These are phyloP conservation scores for Apolygus lucorum DNA, from an alignment of 1,140 invertebrate species.

Conservation along the genomic window DNA sequence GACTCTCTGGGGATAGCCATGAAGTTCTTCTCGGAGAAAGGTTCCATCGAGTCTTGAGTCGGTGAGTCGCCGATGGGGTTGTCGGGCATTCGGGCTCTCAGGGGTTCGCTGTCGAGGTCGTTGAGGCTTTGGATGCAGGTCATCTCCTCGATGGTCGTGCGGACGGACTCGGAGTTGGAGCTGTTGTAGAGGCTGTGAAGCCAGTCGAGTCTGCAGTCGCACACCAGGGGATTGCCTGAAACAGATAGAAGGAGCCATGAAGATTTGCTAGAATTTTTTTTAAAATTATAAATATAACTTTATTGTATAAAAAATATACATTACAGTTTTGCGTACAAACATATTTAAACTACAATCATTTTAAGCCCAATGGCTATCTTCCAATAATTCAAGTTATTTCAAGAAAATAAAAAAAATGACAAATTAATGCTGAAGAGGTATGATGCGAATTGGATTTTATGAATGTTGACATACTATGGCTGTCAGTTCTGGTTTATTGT, in stretches of 20 bases:
- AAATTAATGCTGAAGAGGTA: too few relatives aligned
- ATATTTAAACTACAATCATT: too few relatives aligned
- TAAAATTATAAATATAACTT: too few relatives aligned
- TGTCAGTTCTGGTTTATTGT: too few relatives aligned
- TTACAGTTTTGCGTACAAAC: too few relatives aligned
- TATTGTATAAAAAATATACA: too few relatives aligned
- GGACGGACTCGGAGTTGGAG: constrained; percentile 56
- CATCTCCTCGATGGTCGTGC: constrained; percentile 53
- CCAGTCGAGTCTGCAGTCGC: constrained; percentile 68
- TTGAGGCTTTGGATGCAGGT: constrained; percentile 42
- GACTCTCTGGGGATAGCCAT: constrained; percentile 4
- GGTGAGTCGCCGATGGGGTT: not conserved
- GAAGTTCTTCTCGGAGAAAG: not conserved
- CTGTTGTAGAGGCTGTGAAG: constrained; percentile 61
- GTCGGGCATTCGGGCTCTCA: not conserved
- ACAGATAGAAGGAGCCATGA: not conserved
- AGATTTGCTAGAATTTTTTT: too few relatives aligned
- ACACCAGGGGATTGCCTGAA: constrained; percentile 46
- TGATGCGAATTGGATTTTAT: too few relatives aligned
- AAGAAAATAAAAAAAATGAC: too few relatives aligned
- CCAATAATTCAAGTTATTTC: too few relatives aligned
- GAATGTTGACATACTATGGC: too few relatives aligned
- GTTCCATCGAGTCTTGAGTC: not conserved
- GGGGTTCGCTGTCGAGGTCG: not conserved
- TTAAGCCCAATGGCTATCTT: too few relatives aligned